phyloP scores from a whole-genome alignment of 2,797 vertebrate species.

The Rhabdomys pumilio region DNA sequence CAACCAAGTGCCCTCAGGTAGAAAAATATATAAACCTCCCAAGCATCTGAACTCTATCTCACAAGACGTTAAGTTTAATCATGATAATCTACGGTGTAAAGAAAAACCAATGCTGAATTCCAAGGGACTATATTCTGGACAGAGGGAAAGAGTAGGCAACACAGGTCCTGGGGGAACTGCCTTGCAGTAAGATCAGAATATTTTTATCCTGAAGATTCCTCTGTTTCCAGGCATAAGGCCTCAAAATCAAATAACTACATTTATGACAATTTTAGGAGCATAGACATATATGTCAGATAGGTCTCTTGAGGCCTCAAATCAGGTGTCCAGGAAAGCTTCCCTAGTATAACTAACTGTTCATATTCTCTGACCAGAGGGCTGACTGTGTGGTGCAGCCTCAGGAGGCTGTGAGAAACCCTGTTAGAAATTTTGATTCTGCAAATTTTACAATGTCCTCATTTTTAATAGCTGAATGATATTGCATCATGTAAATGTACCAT shows the following conservation, averaged over 20 bases:
- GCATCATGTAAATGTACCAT: background rate
- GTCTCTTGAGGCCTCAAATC: background rate
- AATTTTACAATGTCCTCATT: background rate
- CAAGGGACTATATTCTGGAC: background rate
- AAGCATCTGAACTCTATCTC: background rate
- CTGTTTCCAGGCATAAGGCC: conserved; percentile 29
- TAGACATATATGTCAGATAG: background rate
- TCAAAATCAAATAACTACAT: background rate
- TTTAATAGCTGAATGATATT: background rate
- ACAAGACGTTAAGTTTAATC: background rate
- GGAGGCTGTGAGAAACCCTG: background rate
- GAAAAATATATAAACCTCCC: background rate
- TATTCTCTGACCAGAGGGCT: conserved; percentile 12
- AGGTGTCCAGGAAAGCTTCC: background rate
- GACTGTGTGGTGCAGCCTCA: background rate
- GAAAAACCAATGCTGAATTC: background rate
- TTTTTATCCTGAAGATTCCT: conserved; percentile 54
- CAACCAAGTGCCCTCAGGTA: background rate
- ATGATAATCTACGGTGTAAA: background rate
- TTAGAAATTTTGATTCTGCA: background rate
- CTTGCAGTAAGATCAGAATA: background rate
- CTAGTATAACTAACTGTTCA: background rate
- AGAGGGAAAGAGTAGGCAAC: background rate
- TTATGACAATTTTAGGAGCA: conserved; percentile 3
- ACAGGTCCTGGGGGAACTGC: background rate